Conservation (phyloP, 2,797 vertebrate species). For the Tympanoctomys barrerae region DNA sequence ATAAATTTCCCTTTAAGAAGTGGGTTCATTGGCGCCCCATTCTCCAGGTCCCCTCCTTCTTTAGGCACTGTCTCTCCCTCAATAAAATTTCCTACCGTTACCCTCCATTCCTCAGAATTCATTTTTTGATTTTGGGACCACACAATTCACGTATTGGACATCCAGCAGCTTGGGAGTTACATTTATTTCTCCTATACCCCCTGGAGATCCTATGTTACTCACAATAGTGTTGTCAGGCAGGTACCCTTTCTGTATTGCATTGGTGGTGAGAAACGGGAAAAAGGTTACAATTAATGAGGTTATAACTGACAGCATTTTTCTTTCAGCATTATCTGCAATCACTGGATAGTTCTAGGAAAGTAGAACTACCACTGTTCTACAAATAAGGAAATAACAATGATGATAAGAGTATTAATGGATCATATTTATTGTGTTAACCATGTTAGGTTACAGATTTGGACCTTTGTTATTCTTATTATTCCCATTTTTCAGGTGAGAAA, state of each 20-base stretch:
- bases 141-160: neutral
- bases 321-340: neutral
- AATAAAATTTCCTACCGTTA: neutral
- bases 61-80: neutral
- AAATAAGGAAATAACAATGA: neutral
- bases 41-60: neutral
- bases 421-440: neutral
- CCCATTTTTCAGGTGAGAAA: slow-evolving; percentile 18
- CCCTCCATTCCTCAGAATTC: neutral
- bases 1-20: neutral
- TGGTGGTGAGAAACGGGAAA: neutral
- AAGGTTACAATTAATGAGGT: neutral
- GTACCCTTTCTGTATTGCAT: neutral
- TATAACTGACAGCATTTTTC: neutral
- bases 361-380: neutral
- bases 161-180: neutral
- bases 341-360: neutral
- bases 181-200: neutral
- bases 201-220: neutral
- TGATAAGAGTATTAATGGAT: neutral
- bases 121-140: neutral
- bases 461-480: neutral
- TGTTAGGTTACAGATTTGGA: neutral
- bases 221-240: neutral
- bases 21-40: neutral